These are phyloP conservation scores for Astropecten irregularis DNA, from an alignment of 53 echinoderm and acorn worm genomes.

Conservation along the genomic window DNA sequence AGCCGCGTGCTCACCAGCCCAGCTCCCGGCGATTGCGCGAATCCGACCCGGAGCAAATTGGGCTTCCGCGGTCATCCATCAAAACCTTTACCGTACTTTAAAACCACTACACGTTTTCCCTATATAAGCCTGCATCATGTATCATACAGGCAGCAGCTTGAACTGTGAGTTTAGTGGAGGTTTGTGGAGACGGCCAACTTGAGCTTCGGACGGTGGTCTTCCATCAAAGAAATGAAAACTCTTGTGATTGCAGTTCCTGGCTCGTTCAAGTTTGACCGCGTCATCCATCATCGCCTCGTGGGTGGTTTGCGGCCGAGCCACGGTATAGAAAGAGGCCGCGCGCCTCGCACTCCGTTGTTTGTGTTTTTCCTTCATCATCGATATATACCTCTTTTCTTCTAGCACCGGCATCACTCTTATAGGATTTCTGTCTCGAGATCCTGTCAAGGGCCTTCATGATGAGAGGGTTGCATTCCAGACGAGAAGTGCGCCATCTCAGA, in stretches of 20 bases:
- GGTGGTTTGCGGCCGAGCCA: conserved; percentile 3
- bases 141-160: background rate
- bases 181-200: conserved; percentile 16
- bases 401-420: conserved; percentile 20
- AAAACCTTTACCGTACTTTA: no score
- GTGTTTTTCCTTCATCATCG: no score
- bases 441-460: no score
- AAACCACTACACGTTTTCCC: background rate
- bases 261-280: conserved; percentile 37
- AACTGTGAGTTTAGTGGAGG: background rate
- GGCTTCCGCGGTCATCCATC: conserved; percentile 49
- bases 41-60: conserved; percentile 42
- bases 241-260: no score
- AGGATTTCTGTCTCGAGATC: background rate
- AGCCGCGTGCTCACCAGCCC: conserved; percentile 32
- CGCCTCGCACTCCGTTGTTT: background rate
- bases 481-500: no score
- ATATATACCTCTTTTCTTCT: no score
- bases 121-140: background rate
- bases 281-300: conserved; percentile 37
- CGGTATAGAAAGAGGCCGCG: background rate
- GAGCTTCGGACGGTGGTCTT: conserved; percentile 46
- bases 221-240: conserved; percentile 34
- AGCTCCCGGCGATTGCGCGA: conserved; percentile 43
- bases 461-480: no score